phyloP scores from a whole-genome alignment of 2,888 invertebrate species.

The Dromius quadrimaculatus region DNA sequence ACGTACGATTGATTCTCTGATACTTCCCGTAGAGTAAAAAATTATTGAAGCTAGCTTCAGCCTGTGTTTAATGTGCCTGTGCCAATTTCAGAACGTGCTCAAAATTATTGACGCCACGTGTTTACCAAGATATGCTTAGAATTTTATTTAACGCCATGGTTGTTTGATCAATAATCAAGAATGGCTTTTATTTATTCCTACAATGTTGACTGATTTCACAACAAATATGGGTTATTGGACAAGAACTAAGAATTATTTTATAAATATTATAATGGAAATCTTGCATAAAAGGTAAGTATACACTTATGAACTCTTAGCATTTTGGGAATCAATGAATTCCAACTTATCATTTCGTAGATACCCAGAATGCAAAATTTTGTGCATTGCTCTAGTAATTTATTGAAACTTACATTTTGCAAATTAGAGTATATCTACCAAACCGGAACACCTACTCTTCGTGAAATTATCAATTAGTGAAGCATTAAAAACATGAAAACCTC shows the following conservation, averaged over 20 bases:
- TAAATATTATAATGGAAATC: not conserved
- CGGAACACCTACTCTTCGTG: slow-evolving; percentile 25
- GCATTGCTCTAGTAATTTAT: not conserved
- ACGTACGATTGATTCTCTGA: no score
- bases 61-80: no score
- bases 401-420: not conserved
- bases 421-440: not conserved
- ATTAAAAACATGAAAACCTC: no score
- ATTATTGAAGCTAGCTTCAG: no score
- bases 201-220: slow-evolving; percentile 64
- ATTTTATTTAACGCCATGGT: no score
- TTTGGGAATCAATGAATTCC: not conserved
- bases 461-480: no score
- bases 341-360: not conserved
- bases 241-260: slow-evolving; percentile 69
- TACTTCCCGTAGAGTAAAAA: no score
- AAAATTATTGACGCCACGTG: no score
- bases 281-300: slow-evolving; percentile 2
- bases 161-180: slow-evolving; percentile 68
- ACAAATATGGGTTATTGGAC: slow-evolving; percentile 69
- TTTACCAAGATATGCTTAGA: no score
- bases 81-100: no score
- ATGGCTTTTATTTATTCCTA: slow-evolving; percentile 69
- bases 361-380: not conserved
- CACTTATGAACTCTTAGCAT: no score